Evolutionary conservation across 2,888 invertebrate species (phyloP), one percentile per base, ranked within the genome.

Genomic region (Anorthoa munda): DNA sequence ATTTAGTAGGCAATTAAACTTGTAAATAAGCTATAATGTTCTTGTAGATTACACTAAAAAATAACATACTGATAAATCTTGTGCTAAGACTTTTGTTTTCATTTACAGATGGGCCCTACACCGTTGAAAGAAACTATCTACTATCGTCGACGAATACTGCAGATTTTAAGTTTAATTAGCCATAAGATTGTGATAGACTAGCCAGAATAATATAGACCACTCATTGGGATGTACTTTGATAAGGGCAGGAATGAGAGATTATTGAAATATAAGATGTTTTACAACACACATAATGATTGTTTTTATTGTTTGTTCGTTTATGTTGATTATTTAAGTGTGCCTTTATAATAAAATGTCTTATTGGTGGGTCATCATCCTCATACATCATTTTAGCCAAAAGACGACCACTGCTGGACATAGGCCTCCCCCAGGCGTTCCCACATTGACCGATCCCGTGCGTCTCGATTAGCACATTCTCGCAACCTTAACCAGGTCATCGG

Each of bases 51-150:
- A 18, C 15, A 23, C 2, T 23, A 23, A 15, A 15, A 1, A 55
- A 15, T 13, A 56, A 17, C 17, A 9, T 17, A 15, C 15, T 55
- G 23, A 7, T 23, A 55, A 15, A 53, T 21, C 12, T 21, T 12
- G 53, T 53, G 12, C 21, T 53, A 53, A 21, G 13, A 13, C n/a
- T 2, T 5, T 18, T 18, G 2, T 26, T 56, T 56, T n/a, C 4
- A 13, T 59, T 59, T 73, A 5, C 75, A 80, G 81, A 80, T 26
- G 73, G 74, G 2, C 61, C 73, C 4, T 76, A 79, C 21, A 79
- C 74, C 1, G 75, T 80, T n/a, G 39, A 76, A 81, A 46, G 81
- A 39, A 74, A 74, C 46, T 80, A 1, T 58, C 12, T 76, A 4
- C 13, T 58, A 1, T 72, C 64, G 39, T 56, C 26, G 4, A 81